Percentiles rank a stretch among this genome's conserved stretches.
Conservation (phyloP, 2,797 vertebrate species). For the Pseudochirops cupreus region DNA sequence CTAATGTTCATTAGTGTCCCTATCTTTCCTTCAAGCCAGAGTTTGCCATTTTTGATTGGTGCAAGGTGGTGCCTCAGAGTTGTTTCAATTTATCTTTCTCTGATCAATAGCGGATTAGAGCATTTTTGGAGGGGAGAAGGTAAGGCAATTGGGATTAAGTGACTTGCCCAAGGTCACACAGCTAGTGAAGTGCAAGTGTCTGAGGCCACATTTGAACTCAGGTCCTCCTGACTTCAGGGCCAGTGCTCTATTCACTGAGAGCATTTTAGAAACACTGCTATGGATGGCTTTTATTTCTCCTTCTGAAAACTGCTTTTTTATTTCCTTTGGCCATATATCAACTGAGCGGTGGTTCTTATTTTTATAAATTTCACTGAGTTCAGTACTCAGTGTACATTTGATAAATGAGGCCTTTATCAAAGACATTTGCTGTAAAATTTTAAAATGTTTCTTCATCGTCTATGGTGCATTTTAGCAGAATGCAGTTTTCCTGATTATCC, state of each 20-base stretch:
- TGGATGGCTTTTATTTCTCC: neutral
- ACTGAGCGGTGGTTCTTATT: neutral
- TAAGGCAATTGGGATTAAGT: no score
- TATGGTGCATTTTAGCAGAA: neutral
- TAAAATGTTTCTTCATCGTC: neutral
- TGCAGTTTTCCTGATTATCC: neutral
- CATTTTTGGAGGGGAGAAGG: neutral
- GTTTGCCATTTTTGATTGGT: neutral
- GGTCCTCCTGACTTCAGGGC: no score
- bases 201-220: no score
- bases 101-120: neutral
- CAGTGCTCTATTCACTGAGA: neutral
- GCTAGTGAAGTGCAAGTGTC: no score
- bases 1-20: neutral
- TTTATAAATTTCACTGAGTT: neutral
- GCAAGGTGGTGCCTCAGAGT: neutral
- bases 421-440: neutral
- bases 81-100: neutral
- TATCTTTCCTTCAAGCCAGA: neutral
- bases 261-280: neutral
- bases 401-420: neutral
- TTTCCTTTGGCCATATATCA: neutral
- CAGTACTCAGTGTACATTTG: neutral
- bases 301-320: neutral
- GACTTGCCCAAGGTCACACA: no score